Conservation (phyloP, 2,888 invertebrate genomes). For the Megamerina dolium region DNA sequence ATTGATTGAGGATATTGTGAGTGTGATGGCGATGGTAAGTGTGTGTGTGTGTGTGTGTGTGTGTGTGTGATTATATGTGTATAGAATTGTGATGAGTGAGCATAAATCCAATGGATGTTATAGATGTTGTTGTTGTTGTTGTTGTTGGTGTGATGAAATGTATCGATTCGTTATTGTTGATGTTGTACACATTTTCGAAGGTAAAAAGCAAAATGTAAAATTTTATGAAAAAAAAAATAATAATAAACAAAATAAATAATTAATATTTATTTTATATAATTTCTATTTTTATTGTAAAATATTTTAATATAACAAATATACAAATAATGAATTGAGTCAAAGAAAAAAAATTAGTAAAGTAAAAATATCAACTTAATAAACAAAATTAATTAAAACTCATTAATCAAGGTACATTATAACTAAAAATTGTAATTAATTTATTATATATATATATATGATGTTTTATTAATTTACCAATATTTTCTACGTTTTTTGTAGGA, state of each 20-base stretch:
- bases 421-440: conserved; percentile 9
- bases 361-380: neutral
- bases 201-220: too few species aligned
- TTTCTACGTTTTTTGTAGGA: conserved; percentile 37
- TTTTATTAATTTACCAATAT: conserved; percentile 42
- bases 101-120: neutral
- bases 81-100: neutral
- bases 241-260: too few species aligned
- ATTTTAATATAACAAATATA: conserved; percentile 5
- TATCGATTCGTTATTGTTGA: too few species aligned
- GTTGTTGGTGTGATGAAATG: neutral
- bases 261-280: too few species aligned
- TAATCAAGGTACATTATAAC: conserved; percentile 1
- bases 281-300: conserved; percentile 10
- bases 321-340: conserved; percentile 5
- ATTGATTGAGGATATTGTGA: too few species aligned
- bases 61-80: neutral
- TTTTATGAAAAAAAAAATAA: too few species aligned
- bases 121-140: neutral
- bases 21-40: neutral
- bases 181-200: too few species aligned
- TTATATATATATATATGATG: too few species aligned
- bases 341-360: conserved; percentile 1
- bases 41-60: conserved; percentile 4
- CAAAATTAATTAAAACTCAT: conserved; percentile 1